Percentiles rank a stretch among this genome's conserved stretches.
Evolutionary conservation across 1,140 invertebrate species (phyloP).

Genomic region (Lucilia cuprina): DNA sequence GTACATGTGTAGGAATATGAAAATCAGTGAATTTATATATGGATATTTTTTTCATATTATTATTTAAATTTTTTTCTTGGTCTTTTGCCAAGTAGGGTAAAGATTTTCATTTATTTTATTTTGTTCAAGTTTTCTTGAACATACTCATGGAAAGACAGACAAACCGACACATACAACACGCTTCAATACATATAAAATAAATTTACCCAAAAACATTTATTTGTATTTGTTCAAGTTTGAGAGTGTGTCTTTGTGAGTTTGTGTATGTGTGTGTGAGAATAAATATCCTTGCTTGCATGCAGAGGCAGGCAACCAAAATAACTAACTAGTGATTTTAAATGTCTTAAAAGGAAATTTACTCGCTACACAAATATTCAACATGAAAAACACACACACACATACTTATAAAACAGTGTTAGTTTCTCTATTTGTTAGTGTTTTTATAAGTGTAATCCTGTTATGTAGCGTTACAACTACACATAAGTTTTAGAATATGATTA

Average conservation of each 20-base stretch:
- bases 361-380: no score
- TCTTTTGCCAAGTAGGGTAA: constrained; percentile 14
- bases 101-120: not conserved
- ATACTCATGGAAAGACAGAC: not conserved
- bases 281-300: no score
- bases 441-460: not conserved
- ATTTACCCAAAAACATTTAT: not conserved
- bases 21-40: not conserved
- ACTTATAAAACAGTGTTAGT: not conserved
- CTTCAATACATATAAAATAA: not conserved
- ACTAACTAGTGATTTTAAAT: no score
- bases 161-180: no score
- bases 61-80: constrained; percentile 12
- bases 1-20: not conserved
- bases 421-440: not conserved
- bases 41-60: not conserved
- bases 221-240: no score
- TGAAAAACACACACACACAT: not conserved
- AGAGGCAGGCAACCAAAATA: no score
- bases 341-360: no score
- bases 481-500: not conserved
- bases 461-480: not conserved
- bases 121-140: not conserved
- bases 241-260: no score
- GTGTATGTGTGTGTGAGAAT: no score